Evolutionary conservation across 2,888 invertebrate species (phyloP).

Genomic region (Hetaerina titia): DNA sequence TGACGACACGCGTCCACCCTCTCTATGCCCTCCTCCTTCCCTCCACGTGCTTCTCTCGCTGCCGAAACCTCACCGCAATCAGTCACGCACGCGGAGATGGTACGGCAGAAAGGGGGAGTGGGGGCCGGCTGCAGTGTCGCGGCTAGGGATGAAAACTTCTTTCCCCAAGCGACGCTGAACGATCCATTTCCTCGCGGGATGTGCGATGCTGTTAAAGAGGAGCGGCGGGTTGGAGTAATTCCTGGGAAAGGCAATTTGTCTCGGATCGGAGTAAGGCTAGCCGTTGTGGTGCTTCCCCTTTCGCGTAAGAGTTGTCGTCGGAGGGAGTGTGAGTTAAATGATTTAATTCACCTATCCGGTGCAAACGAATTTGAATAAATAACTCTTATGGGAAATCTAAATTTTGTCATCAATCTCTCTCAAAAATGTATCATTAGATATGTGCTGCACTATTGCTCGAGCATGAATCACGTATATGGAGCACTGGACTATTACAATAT

Average conservation of each 20-base stretch:
- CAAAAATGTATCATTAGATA: too few relatives aligned
- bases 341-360: neutral
- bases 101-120: too few relatives aligned
- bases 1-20: neutral
- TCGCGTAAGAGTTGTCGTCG: neutral
- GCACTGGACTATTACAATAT: too few relatives aligned
- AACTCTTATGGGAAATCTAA: too few relatives aligned
- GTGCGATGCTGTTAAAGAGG: neutral
- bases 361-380: neutral
- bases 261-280: neutral
- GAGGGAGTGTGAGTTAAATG: neutral
- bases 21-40: neutral
- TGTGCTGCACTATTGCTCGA: too few relatives aligned
- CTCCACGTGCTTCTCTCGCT: neutral
- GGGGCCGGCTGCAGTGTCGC: too few relatives aligned
- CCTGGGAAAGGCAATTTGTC: neutral
- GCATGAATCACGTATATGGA: too few relatives aligned
- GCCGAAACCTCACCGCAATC: neutral
- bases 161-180: neutral
- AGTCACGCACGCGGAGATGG: neutral
- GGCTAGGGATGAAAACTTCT: neutral
- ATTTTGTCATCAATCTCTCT: too few relatives aligned
- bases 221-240: neutral
- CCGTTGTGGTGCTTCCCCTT: neutral
- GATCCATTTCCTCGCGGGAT: constrained; percentile 12